Conservation (phyloP, 2,113 vertebrate genomes). For the Pluvialis apricaria region DNA sequence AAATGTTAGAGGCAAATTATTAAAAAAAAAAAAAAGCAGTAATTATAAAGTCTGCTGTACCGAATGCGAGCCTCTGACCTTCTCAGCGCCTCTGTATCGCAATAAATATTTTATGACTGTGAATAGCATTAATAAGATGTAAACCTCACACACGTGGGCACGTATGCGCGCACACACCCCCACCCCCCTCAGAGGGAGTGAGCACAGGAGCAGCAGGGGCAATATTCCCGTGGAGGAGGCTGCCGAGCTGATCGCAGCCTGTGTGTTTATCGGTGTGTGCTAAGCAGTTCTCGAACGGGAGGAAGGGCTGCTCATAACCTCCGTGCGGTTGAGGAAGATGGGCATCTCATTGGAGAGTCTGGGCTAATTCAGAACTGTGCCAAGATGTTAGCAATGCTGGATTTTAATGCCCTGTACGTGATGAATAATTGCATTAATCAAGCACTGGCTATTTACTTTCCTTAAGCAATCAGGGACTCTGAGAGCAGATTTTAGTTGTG, state of each 20-base stretch:
- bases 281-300: neutral
- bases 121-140: neutral
- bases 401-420: neutral
- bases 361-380: neutral
- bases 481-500: neutral
- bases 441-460: neutral
- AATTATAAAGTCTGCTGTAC: neutral
- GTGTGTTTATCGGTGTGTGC: neutral
- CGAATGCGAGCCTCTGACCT: neutral
- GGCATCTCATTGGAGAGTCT: neutral
- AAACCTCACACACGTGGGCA: neutral
- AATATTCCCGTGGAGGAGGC: neutral
- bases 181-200: neutral
- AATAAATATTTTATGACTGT: neutral
- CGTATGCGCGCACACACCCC: accelerated
- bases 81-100: neutral
- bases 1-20: neutral
- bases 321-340: neutral
- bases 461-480: neutral
- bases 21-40: neutral
- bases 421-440: conserved; percentile 1
- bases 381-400: neutral
- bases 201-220: neutral
- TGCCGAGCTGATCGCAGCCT: accelerated
- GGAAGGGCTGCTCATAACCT: neutral